Percentiles rank a stretch among this genome's conserved stretches.
Conservation (phyloP, 2,113 vertebrate species). For the Labrus mixtus region DNA sequence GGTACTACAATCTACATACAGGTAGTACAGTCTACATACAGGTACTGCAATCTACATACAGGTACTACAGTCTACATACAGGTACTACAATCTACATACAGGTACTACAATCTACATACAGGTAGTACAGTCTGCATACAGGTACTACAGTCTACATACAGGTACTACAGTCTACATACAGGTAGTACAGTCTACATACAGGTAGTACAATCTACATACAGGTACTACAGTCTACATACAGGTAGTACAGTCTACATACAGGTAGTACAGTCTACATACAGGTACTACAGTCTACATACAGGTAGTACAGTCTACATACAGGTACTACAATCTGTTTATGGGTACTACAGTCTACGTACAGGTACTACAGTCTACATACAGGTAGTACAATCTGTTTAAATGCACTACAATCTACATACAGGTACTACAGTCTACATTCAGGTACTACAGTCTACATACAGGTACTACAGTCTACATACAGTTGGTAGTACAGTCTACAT, state of each 20-base stretch:
- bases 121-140: constrained; percentile 98
- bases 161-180: not conserved
- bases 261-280: constrained; percentile 69
- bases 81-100: constrained; percentile 69
- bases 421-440: constrained; percentile 69
- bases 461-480: constrained; percentile 69
- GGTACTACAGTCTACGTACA: not conserved
- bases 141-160: constrained; percentile 69
- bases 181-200: constrained; percentile 98
- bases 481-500: not conserved
- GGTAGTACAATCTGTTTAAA: constrained; percentile 69
- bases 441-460: constrained; percentile 87
- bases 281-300: not conserved
- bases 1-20: not conserved
- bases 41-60: constrained; percentile 69
- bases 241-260: constrained; percentile 98
- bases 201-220: constrained; percentile 69
- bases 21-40: constrained; percentile 98
- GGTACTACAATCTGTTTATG: constrained; percentile 69
- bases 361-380: constrained; percentile 98
- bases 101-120: not conserved
- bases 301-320: constrained; percentile 98
- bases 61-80: constrained; percentile 87
- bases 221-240: not conserved
- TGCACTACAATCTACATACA: constrained; percentile 87